Evolutionary conservation across 2,113 vertebrate genomes (phyloP).

Genomic region (Actenoides hombroni): DNA sequence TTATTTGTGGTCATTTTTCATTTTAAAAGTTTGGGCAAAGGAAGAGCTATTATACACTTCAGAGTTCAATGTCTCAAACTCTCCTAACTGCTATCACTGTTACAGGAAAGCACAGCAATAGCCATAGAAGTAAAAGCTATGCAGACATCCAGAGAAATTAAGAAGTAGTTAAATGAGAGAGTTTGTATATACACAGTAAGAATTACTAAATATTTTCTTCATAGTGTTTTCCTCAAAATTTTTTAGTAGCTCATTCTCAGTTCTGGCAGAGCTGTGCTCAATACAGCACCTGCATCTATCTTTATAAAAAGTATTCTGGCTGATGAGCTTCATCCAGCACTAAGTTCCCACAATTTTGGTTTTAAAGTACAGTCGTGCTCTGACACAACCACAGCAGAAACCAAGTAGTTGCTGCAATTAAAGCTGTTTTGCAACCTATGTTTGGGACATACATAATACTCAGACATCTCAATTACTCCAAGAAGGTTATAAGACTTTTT

Average conservation of each 20-base stretch:
- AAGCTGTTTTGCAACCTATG: not conserved
- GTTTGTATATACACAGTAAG: not conserved
- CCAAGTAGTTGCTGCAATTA: not conserved
- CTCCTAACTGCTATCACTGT: not conserved
- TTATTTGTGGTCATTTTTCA: not conserved
- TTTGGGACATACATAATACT: not conserved
- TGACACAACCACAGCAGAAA: not conserved
- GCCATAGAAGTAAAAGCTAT: not conserved
- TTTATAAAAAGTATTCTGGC: not conserved
- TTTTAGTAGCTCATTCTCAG: not conserved
- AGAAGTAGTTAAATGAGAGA: not conserved
- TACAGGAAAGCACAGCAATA: not conserved
- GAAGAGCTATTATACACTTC: not conserved
- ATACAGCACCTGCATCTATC: not conserved
- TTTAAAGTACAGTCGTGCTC: not conserved
- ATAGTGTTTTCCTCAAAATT: not conserved
- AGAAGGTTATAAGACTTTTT: not conserved
- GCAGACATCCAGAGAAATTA: not conserved
- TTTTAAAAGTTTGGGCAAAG: not conserved
- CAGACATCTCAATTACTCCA: not conserved
- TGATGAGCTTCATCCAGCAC: not conserved
- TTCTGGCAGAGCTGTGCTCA: not conserved
- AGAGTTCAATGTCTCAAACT: not conserved
- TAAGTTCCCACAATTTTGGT: not conserved
- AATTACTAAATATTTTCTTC: not conserved